Percentiles rank a stretch among this genome's conserved stretches.
Conservation (phyloP, 30 jellyfish, hydroid and myxozoan genomes). For the Aurelia coerulea region DNA sequence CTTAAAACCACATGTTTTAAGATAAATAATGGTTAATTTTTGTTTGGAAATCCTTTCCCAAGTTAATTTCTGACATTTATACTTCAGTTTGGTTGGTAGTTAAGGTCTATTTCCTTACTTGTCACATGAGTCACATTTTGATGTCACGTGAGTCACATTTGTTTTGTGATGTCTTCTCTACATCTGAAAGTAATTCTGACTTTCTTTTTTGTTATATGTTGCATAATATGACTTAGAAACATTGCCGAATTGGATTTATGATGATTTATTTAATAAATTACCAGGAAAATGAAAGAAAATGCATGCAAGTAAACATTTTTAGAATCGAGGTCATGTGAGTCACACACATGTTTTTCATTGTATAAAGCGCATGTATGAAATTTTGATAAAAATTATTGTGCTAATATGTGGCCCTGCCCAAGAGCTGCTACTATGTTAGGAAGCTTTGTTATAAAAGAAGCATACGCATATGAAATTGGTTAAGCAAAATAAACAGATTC, state of each 20-base stretch:
- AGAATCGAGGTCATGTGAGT: constrained; percentile 16
- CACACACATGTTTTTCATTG: not conserved
- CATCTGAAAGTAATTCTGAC: not conserved
- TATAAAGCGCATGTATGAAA: not conserved
- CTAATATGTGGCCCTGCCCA: not conserved
- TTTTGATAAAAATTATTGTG: not conserved
- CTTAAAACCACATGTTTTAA: not conserved
- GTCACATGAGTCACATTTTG: constrained; percentile 12
- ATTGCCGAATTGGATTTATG: not conserved
- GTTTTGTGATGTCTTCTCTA: not conserved
- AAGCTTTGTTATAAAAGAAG: not conserved
- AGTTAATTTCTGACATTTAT: not conserved
- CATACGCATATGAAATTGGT: not conserved
- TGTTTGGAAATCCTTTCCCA: constrained; percentile 3
- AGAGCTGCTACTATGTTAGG: not conserved
- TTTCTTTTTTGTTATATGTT: constrained; percentile 1
- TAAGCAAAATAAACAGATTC: too few relatives aligned
- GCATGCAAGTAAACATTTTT: not conserved
- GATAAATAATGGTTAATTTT: not conserved
- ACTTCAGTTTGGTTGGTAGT: not conserved
- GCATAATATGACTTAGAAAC: constrained; percentile 11
- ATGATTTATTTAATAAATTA: not conserved
- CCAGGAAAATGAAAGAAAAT: not conserved
- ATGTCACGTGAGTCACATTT: constrained; percentile 19
- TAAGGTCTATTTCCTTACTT: not conserved